A percentile compares a stretch with the other conserved stretches of the same genome.
Conservation (phyloP, 2,888 invertebrate genomes). For the Caenorhabditis drosophilae region DNA sequence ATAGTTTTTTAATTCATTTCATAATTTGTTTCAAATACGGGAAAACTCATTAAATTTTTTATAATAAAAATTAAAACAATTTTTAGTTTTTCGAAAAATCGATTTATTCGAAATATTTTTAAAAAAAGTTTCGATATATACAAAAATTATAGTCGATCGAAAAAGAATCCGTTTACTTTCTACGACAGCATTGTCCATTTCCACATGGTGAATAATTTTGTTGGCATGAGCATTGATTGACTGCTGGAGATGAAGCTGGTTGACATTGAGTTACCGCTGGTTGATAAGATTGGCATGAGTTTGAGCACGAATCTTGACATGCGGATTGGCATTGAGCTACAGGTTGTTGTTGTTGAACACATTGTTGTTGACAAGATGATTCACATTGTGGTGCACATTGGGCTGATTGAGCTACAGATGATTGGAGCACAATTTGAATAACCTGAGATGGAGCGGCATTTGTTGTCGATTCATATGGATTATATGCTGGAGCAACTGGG, state of each 20-base stretch:
- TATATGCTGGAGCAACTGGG: slow-evolving; percentile 8
- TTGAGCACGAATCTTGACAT: slow-evolving; percentile 42
- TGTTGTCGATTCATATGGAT: slow-evolving; percentile 2
- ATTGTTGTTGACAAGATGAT: slow-evolving; percentile 45
- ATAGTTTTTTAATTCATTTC: too few species aligned
- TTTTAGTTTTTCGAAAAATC: too few species aligned
- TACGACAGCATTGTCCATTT: slow-evolving; percentile 50
- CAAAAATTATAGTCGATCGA: neutral
- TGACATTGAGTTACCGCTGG: slow-evolving; percentile 43
- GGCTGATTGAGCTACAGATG: slow-evolving; percentile 39
- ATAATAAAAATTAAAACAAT: too few species aligned
- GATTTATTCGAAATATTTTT: too few species aligned
- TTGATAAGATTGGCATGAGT: slow-evolving; percentile 35
- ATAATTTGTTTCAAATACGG: too few species aligned
- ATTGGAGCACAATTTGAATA: slow-evolving; percentile 40
- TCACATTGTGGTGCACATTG: slow-evolving; percentile 51
- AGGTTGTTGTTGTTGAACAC: slow-evolving; percentile 48
- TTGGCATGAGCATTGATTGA: slow-evolving; percentile 31
- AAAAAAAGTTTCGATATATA: too few species aligned
- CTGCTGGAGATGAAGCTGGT: slow-evolving; percentile 13
- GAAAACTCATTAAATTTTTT: too few species aligned
- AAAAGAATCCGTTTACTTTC: slow-evolving; percentile 35
- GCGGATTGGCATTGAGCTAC: slow-evolving; percentile 35
- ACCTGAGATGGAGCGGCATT: slow-evolving; percentile 9
- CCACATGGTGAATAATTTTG: slow-evolving; percentile 47